phyloP scores from a whole-genome alignment of 2,888 invertebrate species.

The Andrena marginata region DNA sequence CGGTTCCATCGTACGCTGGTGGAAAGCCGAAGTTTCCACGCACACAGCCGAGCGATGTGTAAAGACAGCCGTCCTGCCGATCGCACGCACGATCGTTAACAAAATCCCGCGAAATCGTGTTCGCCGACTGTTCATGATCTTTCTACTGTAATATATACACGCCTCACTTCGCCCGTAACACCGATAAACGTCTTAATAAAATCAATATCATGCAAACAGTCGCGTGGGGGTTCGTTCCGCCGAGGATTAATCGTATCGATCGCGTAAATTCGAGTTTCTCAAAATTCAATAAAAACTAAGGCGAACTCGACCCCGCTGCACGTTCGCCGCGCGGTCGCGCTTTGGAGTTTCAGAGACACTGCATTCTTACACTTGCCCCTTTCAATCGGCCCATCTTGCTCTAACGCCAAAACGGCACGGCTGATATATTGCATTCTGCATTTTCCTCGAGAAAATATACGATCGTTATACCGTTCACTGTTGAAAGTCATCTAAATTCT shows the following conservation, averaged over 20 bases:
- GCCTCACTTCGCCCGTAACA: constrained; percentile 53
- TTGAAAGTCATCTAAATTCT: too few species aligned
- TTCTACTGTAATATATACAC: constrained; percentile 23
- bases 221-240: constrained; percentile 39
- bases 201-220: constrained; percentile 69
- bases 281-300: constrained; percentile 38
- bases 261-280: constrained; percentile 43
- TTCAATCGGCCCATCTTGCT: too few species aligned
- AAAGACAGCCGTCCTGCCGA: background rate
- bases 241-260: constrained; percentile 46
- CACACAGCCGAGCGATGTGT: too few species aligned
- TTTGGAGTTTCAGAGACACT: constrained; percentile 31
- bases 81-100: constrained; percentile 32
- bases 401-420: too few species aligned
- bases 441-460: too few species aligned
- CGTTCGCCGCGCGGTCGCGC: constrained; percentile 1
- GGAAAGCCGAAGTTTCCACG: too few species aligned
- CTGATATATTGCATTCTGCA: too few species aligned
- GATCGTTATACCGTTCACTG: too few species aligned
- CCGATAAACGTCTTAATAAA: constrained; percentile 74
- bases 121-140: background rate
- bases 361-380: background rate
- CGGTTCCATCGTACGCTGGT: too few species aligned
- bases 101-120: constrained; percentile 20
- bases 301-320: constrained; percentile 11